Evolutionary conservation across 2,888 invertebrate species (phyloP).

Genomic region (Tortrix viridana): DNA sequence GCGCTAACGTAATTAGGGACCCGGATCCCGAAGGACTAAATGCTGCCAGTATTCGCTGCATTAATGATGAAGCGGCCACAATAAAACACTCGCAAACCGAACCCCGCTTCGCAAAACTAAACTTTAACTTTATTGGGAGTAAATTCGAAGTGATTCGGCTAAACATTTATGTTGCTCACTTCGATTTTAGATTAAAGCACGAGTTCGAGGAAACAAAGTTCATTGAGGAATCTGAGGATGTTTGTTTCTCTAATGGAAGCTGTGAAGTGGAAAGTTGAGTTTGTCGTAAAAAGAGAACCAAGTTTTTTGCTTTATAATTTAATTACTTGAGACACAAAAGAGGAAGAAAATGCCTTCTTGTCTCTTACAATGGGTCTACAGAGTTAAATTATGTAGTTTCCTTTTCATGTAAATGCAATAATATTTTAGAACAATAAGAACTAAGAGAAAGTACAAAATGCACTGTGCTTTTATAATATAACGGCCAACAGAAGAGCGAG

Average conservation of each 20-base stretch:
- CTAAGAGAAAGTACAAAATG: no score
- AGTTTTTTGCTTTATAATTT: no score
- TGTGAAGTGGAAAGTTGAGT: constrained; percentile 6
- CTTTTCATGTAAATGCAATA: no score
- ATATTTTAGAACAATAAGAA: no score
- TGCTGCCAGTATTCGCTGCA: constrained; percentile 54
- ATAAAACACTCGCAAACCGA: constrained; percentile 39
- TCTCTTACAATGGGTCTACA: no score
- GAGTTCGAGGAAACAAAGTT: constrained; percentile 8
- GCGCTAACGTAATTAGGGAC: constrained; percentile 54
- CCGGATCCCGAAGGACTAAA: constrained; percentile 52
- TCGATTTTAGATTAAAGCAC: constrained; percentile 6
- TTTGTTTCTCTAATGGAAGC: constrained; percentile 1
- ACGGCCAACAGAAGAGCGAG: no score
- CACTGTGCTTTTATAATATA: no score
- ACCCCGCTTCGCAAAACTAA: constrained; percentile 25
- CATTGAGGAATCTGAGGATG: constrained; percentile 4
- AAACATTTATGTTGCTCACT: background rate
- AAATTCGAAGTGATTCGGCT: background rate
- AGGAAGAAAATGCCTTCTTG: no score
- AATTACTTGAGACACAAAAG: no score
- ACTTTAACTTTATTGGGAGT: constrained; percentile 10
- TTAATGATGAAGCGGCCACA: constrained; percentile 54
- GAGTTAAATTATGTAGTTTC: no score
- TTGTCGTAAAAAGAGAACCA: background rate